Percentiles rank a stretch among this genome's conserved stretches.
These are phyloP conservation scores for Galeopsomyia nigrocyanea DNA, from an alignment of 2,888 invertebrate genomes.

Conservation along the genomic window DNA sequence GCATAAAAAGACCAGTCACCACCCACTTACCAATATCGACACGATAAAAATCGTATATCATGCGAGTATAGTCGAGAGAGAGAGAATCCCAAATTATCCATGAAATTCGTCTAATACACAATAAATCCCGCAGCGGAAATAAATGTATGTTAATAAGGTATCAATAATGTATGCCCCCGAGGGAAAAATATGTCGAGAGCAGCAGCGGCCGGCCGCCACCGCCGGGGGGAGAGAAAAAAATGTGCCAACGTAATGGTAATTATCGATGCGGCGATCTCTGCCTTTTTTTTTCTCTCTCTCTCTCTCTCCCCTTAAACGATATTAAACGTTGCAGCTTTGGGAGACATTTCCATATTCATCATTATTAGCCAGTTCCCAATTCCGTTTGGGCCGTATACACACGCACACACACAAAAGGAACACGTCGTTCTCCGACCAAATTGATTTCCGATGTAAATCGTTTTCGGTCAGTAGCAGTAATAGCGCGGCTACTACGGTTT, in stretches of 20 bases:
- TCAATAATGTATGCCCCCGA: slow-evolving; percentile 10
- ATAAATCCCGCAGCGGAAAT: neutral
- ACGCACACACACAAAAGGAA: neutral
- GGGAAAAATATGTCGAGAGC: neutral
- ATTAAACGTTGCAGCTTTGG: slow-evolving; percentile 9
- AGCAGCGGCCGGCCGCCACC: no score
- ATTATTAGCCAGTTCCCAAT: slow-evolving; percentile 33
- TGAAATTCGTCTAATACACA: neutral
- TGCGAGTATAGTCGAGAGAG: no score
- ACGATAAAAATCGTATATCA: no score
- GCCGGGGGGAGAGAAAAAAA: slow-evolving; percentile 4
- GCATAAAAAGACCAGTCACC: no score
- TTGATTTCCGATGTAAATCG: slow-evolving; percentile 47
- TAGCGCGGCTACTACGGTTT: neutral
- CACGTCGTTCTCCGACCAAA: slow-evolving; percentile 19
- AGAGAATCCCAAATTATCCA: no score
- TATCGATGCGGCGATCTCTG: neutral
- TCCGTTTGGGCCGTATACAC: neutral
- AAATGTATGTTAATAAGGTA: slow-evolving; percentile 17
- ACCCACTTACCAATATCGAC: no score
- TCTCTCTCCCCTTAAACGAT: slow-evolving; percentile 7
- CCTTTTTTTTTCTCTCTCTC: no score
- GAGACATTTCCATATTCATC: slow-evolving; percentile 41
- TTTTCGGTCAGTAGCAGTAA: neutral
- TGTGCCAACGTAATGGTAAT: slow-evolving; percentile 17